phyloP scores from a whole-genome alignment of 2,797 vertebrate species.

The Propithecus perrieri region DNA sequence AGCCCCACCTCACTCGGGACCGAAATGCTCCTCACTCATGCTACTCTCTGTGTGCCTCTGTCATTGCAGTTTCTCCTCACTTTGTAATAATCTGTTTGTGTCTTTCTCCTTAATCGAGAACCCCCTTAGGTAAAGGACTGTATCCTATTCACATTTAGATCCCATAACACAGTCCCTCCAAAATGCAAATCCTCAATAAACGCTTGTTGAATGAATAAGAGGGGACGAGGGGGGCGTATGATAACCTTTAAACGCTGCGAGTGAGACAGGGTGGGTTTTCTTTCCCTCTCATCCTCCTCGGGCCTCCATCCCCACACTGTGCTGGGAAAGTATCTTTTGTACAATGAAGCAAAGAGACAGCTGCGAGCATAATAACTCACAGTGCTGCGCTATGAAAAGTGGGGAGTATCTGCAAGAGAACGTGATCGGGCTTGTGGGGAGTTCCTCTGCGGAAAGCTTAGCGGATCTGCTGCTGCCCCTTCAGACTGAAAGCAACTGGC shows the following conservation, averaged over 20 bases:
- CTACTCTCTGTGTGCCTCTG: rapidly evolving
- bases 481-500: neutral
- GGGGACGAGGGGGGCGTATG: rapidly evolving
- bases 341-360: neutral
- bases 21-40: neutral
- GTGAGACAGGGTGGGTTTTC: neutral
- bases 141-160: neutral
- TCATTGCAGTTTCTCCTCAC: neutral
- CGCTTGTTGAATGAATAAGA: neutral
- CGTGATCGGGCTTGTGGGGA: neutral
- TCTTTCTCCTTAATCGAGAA: neutral
- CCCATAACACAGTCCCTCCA: neutral
- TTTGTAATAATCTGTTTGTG: neutral
- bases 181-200: neutral
- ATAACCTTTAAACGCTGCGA: neutral
- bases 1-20: neutral
- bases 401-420: neutral
- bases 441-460: neutral
- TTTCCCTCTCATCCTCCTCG: neutral
- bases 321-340: neutral
- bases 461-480: neutral
- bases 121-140: neutral
- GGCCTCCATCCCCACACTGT: neutral
- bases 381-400: neutral
- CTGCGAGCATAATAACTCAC: neutral